Evolutionary conservation across 2,797 vertebrate genomes (phyloP).

Genomic region (Phalloptychus januarius): DNA sequence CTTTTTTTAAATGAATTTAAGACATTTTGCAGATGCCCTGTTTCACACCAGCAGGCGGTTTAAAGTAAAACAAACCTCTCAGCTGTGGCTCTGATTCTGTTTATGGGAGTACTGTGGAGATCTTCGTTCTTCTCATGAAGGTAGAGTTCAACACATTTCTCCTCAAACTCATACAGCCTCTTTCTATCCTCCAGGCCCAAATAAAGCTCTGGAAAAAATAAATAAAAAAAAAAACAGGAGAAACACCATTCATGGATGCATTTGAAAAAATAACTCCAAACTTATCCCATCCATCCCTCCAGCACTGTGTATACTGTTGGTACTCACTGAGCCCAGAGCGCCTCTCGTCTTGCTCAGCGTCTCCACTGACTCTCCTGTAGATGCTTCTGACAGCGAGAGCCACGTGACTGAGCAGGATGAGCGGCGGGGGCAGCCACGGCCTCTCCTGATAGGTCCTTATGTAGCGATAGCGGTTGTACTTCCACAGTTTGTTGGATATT

Average conservation of each 20-base stretch:
- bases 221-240: neutral
- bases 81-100: slow-evolving; percentile 86
- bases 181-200: slow-evolving; percentile 90
- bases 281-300: neutral
- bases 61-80: slow-evolving; percentile 81
- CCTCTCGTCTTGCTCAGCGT: slow-evolving; percentile 82
- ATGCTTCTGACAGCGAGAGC: slow-evolving; percentile 78
- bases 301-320: slow-evolving; percentile 15
- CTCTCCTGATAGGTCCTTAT: slow-evolving; percentile 95
- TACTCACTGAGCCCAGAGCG: slow-evolving; percentile 91
- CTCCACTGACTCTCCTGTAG: slow-evolving; percentile 73
- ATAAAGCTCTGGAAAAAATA: slow-evolving; percentile 84
- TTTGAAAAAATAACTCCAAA: neutral
- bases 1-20: no score
- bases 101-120: slow-evolving; percentile 79
- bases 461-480: slow-evolving; percentile 95
- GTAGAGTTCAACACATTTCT: slow-evolving; percentile 90
- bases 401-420: slow-evolving; percentile 89
- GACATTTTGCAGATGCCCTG: no score
- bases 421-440: slow-evolving; percentile 93
- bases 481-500: slow-evolving; percentile 93
- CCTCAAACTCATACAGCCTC: slow-evolving; percentile 94
- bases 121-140: slow-evolving; percentile 86
- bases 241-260: neutral
- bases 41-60: neutral